A percentile compares a stretch with the other conserved stretches of the same genome.
phyloP scores from a whole-genome alignment of 2,888 invertebrate species.

The Diplazon laetatorius region DNA sequence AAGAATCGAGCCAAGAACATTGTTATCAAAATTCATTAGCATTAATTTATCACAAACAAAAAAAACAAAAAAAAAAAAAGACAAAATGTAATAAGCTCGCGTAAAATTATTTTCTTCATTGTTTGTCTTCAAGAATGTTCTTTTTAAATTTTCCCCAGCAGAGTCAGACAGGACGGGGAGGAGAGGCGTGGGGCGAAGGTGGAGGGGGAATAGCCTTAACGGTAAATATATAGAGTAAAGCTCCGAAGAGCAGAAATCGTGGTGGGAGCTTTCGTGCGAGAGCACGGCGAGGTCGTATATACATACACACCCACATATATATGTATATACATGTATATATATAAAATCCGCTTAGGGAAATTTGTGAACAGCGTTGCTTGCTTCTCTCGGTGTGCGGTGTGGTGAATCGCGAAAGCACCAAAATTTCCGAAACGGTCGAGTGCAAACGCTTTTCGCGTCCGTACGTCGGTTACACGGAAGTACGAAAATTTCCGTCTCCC shows the following conservation, averaged over 20 bases:
- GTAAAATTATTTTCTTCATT: background rate
- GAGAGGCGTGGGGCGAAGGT: too few relatives aligned
- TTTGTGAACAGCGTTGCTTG: conserved; percentile 51
- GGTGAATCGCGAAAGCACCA: conserved; percentile 9
- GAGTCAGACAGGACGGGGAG: background rate
- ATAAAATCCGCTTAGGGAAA: conserved; percentile 67
- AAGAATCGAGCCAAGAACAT: too few relatives aligned
- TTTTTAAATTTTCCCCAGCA: background rate
- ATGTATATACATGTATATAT: too few relatives aligned
- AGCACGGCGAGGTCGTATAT: conserved; percentile 55
- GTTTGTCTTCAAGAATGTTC: background rate
- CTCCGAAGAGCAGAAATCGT: conserved; percentile 55
- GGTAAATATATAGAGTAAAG: conserved; percentile 57
- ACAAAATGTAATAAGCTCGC: background rate
- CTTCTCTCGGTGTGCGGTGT: background rate
- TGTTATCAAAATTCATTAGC: too few relatives aligned
- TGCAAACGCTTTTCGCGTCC: conserved; percentile 29
- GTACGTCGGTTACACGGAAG: background rate
- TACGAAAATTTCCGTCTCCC: conserved; percentile 51
- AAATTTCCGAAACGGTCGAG: conserved; percentile 58
- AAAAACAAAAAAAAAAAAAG: too few relatives aligned
- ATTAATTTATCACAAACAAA: too few relatives aligned
- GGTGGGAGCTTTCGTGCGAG: conserved; percentile 51
- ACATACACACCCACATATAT: too few relatives aligned
- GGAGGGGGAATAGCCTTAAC: too few relatives aligned